Evolutionary conservation across 2,888 invertebrate genomes (phyloP).

Genomic region (Slavum lentiscoides): DNA sequence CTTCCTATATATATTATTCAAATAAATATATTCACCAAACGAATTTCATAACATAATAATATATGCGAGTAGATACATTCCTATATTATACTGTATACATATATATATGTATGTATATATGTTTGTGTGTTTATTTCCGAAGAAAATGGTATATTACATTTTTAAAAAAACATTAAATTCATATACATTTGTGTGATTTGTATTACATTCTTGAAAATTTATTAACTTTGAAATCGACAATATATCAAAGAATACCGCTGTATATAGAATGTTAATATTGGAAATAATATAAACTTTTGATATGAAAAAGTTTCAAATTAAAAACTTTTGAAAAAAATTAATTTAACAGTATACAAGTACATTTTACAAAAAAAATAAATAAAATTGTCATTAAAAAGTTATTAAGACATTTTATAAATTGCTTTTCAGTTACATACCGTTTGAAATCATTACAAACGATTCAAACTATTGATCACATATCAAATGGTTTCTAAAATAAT

Average conservation of each 20-base stretch:
- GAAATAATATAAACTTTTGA: neutral
- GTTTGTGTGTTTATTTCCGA: too few species aligned
- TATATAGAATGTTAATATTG: neutral
- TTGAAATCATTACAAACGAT: neutral
- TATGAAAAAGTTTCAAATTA: neutral
- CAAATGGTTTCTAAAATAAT: neutral
- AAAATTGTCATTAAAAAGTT: neutral
- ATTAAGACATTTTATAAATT: neutral
- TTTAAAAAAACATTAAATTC: too few species aligned
- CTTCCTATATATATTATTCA: too few species aligned
- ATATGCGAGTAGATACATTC: too few species aligned
- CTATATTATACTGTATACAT: too few species aligned
- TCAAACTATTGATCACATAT: neutral
- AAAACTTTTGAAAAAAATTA: constrained; percentile 21
- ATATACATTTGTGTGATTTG: too few species aligned
- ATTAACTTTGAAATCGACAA: constrained; percentile 4
- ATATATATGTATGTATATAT: too few species aligned
- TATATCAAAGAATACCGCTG: neutral
- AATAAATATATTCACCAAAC: too few species aligned
- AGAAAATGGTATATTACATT: too few species aligned
- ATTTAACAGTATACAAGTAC: neutral
- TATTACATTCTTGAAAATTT: neutral
- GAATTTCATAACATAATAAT: too few species aligned
- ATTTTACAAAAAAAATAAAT: constrained; percentile 1
- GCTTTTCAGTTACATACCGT: neutral